Conservation (phyloP, 2,113 vertebrate genomes). For the Setophaga kirtlandii region DNA sequence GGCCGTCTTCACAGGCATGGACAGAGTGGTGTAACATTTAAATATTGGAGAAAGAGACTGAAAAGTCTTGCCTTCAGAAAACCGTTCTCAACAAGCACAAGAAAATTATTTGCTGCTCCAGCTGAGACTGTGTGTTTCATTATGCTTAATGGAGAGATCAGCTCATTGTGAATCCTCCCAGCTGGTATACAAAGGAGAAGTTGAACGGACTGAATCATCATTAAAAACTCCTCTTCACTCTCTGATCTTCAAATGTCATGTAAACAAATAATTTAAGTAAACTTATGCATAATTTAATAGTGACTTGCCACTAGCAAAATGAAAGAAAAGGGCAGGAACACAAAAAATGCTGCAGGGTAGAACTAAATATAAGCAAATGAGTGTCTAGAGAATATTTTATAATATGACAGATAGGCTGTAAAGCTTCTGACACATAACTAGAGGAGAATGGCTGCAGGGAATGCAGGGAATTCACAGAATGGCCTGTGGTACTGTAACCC, state of each 20-base stretch:
- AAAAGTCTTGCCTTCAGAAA: neutral
- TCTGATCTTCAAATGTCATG: neutral
- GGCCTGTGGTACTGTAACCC: neutral
- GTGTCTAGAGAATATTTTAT: neutral
- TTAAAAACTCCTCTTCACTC: neutral
- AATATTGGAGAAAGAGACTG: neutral
- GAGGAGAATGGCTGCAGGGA: neutral
- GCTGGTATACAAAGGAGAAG: neutral
- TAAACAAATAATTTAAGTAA: neutral
- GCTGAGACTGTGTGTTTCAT: neutral
- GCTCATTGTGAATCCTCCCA: neutral
- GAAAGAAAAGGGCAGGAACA: neutral
- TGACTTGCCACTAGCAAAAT: neutral
- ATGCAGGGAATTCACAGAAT: no score
- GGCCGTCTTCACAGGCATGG: neutral
- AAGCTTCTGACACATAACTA: neutral
- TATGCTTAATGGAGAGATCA: neutral
- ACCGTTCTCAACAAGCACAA: neutral
- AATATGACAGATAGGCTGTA: neutral
- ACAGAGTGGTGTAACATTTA: neutral
- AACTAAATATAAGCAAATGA: neutral
- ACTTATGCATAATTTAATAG: constrained; percentile 1
- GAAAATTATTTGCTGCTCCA: neutral
- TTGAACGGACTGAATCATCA: neutral
- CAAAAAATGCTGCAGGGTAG: neutral